phyloP scores from a whole-genome alignment of 2,888 invertebrate genomes.

The Pollenia griseotomentosa region DNA sequence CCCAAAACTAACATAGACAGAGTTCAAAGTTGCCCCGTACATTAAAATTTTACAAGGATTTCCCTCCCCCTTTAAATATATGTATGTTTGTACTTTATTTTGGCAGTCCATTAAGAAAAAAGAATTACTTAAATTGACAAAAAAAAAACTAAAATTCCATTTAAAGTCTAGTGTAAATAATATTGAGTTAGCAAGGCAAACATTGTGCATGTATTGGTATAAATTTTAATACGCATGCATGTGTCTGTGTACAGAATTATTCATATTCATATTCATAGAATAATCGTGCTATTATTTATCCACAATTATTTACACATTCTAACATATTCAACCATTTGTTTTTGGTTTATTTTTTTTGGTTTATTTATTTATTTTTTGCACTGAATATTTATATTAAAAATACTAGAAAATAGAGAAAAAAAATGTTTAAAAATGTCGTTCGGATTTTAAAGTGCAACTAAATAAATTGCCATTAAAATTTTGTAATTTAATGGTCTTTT shows the following conservation, averaged over 20 bases:
- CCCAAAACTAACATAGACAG: too few relatives aligned
- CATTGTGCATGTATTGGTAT: background rate
- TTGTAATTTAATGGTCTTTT: conserved; percentile 43
- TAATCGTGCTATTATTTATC: background rate
- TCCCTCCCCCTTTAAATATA: background rate
- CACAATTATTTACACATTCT: conserved; percentile 20
- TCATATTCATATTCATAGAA: conserved; percentile 18
- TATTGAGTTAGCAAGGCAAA: background rate
- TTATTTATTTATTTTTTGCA: conserved; percentile 28
- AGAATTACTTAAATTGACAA: conserved; percentile 17
- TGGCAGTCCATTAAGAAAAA: conserved; percentile 34
- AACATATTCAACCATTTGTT: background rate
- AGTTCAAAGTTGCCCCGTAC: too few relatives aligned
- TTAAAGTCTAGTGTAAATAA: conserved; percentile 14
- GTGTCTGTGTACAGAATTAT: background rate
- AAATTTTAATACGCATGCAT: background rate
- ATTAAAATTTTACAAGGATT: too few relatives aligned
- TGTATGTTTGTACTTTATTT: background rate
- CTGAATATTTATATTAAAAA: conserved; percentile 16
- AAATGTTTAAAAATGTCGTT: background rate
- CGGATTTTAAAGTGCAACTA: conserved; percentile 6
- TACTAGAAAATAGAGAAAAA: background rate
- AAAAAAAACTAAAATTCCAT: conserved; percentile 25
- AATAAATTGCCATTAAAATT: conserved; percentile 43
- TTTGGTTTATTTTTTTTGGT: background rate